Conservation (phyloP, 2,797 vertebrate genomes). For the Gallinago solitaria region DNA sequence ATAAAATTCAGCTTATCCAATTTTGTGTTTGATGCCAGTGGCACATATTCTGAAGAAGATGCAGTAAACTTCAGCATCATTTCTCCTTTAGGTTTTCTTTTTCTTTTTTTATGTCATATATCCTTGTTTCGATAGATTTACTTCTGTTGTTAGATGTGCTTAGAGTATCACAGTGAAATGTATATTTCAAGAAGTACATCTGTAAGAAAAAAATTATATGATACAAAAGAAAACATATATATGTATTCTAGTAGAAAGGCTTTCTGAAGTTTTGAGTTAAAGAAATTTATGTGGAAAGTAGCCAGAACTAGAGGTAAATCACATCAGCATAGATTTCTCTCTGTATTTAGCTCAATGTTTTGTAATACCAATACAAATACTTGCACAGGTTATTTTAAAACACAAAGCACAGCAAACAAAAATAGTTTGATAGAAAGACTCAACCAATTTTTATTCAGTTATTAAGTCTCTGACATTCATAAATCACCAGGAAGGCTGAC, state of each 20-base stretch:
- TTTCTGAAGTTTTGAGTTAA: not conserved
- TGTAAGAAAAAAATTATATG: not conserved
- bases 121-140: not conserved
- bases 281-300: not conserved
- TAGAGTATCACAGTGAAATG: not conserved
- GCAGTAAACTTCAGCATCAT: not conserved
- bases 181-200: not conserved
- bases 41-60: not conserved
- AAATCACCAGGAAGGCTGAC: slow-evolving; percentile 37
- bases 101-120: not conserved
- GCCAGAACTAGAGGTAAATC: not conserved
- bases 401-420: not conserved
- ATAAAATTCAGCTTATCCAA: not conserved
- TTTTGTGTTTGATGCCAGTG: not conserved
- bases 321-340: not conserved
- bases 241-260: not conserved
- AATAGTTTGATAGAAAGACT: not conserved
- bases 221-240: not conserved
- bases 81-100: not conserved
- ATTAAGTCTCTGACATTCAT: slow-evolving; percentile 28
- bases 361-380: not conserved
- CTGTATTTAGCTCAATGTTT: not conserved
- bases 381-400: not conserved
- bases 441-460: not conserved
- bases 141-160: not conserved